These are phyloP conservation scores for Sarcophaga subvicina DNA, from an alignment of 2,888 invertebrate species.

Conservation along the genomic window DNA sequence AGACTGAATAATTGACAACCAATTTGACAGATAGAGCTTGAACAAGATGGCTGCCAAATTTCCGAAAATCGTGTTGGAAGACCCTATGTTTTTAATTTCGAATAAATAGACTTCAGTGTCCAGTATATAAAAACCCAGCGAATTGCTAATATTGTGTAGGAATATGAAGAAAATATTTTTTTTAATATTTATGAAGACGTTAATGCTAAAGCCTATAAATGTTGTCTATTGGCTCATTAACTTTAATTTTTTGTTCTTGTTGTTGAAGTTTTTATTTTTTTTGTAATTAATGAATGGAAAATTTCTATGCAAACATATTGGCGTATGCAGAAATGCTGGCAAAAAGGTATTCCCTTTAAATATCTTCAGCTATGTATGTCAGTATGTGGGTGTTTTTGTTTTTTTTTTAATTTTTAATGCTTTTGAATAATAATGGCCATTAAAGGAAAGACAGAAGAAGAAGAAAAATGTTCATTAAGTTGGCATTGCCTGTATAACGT, in stretches of 20 bases:
- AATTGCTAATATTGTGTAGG: too few relatives aligned
- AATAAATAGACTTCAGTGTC: too few relatives aligned
- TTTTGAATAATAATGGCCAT: conserved; percentile 26
- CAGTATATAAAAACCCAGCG: too few relatives aligned
- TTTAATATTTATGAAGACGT: conserved; percentile 40
- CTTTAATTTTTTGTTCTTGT: conserved; percentile 17
- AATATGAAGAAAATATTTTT: conserved; percentile 7
- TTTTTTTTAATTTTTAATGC: conserved; percentile 31
- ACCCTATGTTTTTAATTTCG: too few relatives aligned
- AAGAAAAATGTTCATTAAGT: background rate
- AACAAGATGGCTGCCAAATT: too few relatives aligned
- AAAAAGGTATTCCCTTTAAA: conserved; percentile 17
- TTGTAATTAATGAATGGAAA: background rate
- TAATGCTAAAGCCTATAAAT: conserved; percentile 34
- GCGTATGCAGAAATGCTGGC: background rate
- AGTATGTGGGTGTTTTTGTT: background rate
- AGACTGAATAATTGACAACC: too few relatives aligned
- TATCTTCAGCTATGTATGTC: too few relatives aligned
- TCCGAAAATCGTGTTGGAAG: too few relatives aligned
- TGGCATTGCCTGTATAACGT: too few relatives aligned
- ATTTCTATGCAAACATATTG: background rate
- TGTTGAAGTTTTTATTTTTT: background rate
- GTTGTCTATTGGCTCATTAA: conserved; percentile 43
- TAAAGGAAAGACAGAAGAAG: background rate
- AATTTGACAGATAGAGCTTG: too few relatives aligned